phyloP scores from a whole-genome alignment of 2,113 vertebrate species.

The Pan troglodytes region NHGRI_mPanTro3-v2.1_pri NC_072398.2:145409001-145409500 shows the following conservation, averaged over 20 bases:
- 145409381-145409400: neutral
- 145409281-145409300: neutral
- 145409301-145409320: neutral
- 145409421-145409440: neutral
- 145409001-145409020: neutral
- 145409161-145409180: neutral
- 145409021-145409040: neutral
- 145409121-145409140: neutral
- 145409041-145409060: neutral
- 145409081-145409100: conserved; percentile 10
- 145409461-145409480: neutral
- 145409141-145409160: neutral
- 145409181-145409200: neutral
- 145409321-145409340: neutral
- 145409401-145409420: neutral
- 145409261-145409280: neutral
- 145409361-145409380: conserved; percentile 4
- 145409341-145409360: neutral
- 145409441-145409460: neutral
- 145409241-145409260: neutral
- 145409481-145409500: neutral
- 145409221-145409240: neutral
- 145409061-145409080: conserved; percentile 18
- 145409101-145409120: conserved; percentile 22
- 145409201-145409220: neutral